A percentile compares a stretch with the other conserved stretches of the same genome.
These are phyloP conservation scores for Monopis laevigella DNA, from an alignment of 2,888 invertebrate species.

Conservation along the genomic window DNA sequence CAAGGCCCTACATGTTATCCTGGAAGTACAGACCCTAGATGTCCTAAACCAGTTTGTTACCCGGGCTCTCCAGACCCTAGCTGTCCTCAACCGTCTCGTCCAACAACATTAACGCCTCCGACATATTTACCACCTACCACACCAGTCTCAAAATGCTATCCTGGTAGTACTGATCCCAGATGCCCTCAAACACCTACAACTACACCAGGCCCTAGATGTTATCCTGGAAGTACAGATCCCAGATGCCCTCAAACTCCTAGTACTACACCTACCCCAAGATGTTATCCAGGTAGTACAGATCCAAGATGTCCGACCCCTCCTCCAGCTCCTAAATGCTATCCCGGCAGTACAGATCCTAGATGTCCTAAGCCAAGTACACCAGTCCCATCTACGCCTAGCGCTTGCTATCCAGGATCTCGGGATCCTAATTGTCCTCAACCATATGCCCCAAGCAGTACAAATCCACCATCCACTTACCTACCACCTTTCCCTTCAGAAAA, in stretches of 20 bases:
- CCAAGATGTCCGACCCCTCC: conserved; percentile 29
- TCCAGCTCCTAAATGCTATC: conserved; percentile 23
- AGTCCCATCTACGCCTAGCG: conserved; percentile 26
- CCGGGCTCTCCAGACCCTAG: conserved; percentile 25
- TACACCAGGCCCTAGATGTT: conserved; percentile 24
- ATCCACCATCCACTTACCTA: conserved; percentile 41
- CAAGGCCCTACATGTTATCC: conserved; percentile 27
- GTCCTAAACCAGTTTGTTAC: conserved; percentile 21
- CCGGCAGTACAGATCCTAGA: conserved; percentile 24
- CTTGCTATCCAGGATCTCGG: conserved; percentile 25
- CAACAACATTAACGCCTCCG: conserved; percentile 25
- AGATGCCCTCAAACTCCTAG: conserved; percentile 28
- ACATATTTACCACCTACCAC: conserved; percentile 29
- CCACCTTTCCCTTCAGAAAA: conserved; percentile 50
- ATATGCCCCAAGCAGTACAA: conserved; percentile 21
- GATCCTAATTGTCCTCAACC: conserved; percentile 28
- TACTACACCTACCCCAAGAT: conserved; percentile 20
- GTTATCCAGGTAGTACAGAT: conserved; percentile 22
- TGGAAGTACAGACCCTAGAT: conserved; percentile 30
- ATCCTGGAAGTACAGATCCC: conserved; percentile 25
- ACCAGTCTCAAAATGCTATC: conserved; percentile 23
- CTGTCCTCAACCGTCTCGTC: conserved; percentile 22
- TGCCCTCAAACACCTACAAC: conserved; percentile 29
- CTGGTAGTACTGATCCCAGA: conserved; percentile 22
- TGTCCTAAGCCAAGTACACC: conserved; percentile 23